Evolutionary conservation across 2,888 invertebrate species (phyloP).

Genomic region (Dendrolimus pini): DNA sequence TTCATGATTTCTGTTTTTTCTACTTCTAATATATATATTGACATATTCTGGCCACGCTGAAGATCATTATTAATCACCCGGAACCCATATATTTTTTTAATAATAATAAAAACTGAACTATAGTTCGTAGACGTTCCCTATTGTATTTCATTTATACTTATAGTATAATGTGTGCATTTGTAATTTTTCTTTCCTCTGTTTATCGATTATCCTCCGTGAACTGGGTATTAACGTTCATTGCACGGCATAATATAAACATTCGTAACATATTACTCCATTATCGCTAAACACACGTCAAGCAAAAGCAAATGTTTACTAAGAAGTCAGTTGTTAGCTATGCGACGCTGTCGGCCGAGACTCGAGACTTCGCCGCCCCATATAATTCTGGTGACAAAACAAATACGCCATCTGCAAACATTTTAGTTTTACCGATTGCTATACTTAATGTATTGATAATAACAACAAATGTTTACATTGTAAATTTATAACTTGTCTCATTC

Average conservation of each 20-base stretch:
- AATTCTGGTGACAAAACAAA: conserved; percentile 11
- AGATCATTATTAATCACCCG: no score
- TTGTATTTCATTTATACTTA: conserved; percentile 20
- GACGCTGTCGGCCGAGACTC: conserved; percentile 25
- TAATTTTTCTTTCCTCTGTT: conserved; percentile 18
- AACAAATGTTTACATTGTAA: no score
- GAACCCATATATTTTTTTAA: no score
- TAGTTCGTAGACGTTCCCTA: background rate
- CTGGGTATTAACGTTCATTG: conserved; percentile 41
- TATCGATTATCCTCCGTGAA: conserved; percentile 39
- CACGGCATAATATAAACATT: conserved; percentile 52
- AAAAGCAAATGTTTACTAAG: conserved; percentile 47
- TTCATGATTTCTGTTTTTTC: no score
- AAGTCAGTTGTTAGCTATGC: conserved; percentile 33
- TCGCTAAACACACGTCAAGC: conserved; percentile 49
- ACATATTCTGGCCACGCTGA: no score
- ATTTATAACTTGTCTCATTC: no score
- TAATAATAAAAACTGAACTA: no score
- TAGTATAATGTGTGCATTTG: conserved; percentile 18
- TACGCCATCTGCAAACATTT: conserved; percentile 4
- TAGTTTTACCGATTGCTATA: background rate
- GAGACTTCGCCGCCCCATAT: conserved; percentile 6
- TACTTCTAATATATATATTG: no score
- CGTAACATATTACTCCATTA: conserved; percentile 54
- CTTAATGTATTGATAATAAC: no score